Evolutionary conservation across 1,140 invertebrate genomes (phyloP).

Genomic region (Tribolium madens): DNA sequence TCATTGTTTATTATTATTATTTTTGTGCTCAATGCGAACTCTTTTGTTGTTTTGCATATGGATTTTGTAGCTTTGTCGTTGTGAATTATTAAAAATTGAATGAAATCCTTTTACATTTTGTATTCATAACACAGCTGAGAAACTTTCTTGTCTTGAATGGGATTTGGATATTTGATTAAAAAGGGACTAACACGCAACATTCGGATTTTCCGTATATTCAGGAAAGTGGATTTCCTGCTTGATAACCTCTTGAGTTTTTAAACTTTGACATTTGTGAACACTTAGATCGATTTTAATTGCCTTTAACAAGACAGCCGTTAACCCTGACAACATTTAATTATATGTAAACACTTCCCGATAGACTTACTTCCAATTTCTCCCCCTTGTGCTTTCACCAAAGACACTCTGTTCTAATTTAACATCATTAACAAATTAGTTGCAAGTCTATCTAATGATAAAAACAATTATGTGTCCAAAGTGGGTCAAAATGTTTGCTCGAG

Average conservation of each 20-base stretch:
- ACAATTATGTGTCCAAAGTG: neutral
- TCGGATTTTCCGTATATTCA: neutral
- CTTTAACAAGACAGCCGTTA: neutral
- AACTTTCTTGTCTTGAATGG: too few species aligned
- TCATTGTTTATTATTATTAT: too few species aligned
- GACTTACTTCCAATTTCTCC: neutral
- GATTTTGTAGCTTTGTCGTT: too few species aligned
- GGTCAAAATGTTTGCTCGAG: neutral
- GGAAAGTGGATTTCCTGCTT: neutral
- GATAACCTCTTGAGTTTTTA: neutral
- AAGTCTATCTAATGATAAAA: neutral
- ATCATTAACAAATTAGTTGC: neutral
- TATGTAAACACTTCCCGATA: neutral
- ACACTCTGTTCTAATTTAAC: neutral
- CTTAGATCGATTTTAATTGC: neutral
- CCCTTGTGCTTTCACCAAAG: neutral
- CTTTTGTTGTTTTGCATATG: too few species aligned
- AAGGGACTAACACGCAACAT: neutral
- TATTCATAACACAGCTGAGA: too few species aligned
- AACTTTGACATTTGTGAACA: neutral
- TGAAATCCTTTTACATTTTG: too few species aligned
- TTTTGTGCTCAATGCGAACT: too few species aligned
- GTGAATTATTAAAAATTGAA: too few species aligned
- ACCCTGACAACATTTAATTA: neutral
- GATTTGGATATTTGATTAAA: too few species aligned